Evolutionary conservation across 2,113 vertebrate species (phyloP), one percentile per base, ranked within the genome.

Genomic region (Anser cygnoides): DNA sequence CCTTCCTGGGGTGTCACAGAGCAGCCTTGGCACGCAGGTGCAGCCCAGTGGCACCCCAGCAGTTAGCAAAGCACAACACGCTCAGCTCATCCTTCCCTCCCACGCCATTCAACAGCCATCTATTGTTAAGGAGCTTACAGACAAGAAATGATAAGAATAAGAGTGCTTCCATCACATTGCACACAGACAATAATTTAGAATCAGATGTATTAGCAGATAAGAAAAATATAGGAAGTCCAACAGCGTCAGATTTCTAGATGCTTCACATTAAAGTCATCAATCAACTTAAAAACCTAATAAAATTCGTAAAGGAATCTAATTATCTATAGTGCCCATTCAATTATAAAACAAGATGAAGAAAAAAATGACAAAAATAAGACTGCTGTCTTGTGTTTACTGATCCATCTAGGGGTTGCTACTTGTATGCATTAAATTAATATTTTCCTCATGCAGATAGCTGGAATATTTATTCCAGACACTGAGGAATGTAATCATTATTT

Each of bases 41-140:
- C 37, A 52, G 37, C 13, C 61, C 21, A 15, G 33, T 5, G 7
- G 8, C 37, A 23, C 46, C 39, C 33, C 12, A 15, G 23, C 28
- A 19, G 26, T 13, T 9, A 17, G n/a, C 2, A 25, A 46, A 68
- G 39, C 14, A 31, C 25, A 57, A 11, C 19, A 18, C 0, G 0
- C 35, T 35, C 41, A 12, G 65, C 50, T 80, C 71, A 19, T 35
- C 26, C 15, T 44, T 58, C 66, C 61, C 39, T 37, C 37, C 33
- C 49, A 5, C 0, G 1, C 49, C 7, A 2, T 5, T 11, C 75
- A n/a, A 6, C 44, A 66, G 41, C 67, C 2, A 1, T 8, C 79
- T 58, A 2, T 0, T 58, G 2, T 0, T 63, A 0, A 85, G 39
- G 20, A 72, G 65, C 26, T 35, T 5, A 13, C 29, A 65, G 33